Base-by-base conservation (phyloP, 2,113 vertebrate genomes). In the Ploceus nigricollis region DNA sequence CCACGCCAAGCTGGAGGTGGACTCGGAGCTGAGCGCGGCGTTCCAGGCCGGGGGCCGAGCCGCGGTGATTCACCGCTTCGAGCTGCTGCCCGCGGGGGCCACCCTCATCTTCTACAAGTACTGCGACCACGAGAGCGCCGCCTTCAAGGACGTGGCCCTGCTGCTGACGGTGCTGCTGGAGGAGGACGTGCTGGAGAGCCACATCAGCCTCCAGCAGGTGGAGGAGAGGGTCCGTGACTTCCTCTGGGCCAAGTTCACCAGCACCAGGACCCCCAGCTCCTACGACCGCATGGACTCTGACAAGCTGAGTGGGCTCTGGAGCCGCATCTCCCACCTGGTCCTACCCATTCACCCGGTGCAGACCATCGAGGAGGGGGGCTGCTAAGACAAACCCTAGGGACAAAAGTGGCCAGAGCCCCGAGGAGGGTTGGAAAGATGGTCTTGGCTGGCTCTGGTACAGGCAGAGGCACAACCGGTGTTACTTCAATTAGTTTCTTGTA, bases 31-130 rank as follows among this genome's bases (percentile, higher is more conserved):
- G 47, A 98, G 97, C 70, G 25, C 57, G 6, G 99, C 98, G 0
- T 99, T 99, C 68, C 90, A 97, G 27, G 97, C 96, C 1, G 98
- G 97, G 57, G 88, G 64, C 85, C 98, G 98, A 2, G 98, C 98
- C 13, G 99, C 99, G 0, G 98, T 99, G 61, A 94, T 99, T 13
- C 98, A 99, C 47, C 98, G 85, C 84, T 99, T 99, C 0, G 99
- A 99, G 68, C 98, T 98, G 88, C 98, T 99, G 27, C 99, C 99
- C 1, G 98, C 99, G 0, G 98, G 97, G 28, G 98, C 99, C 94
- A 99, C 99, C 2, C 98, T 99, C 24, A 99, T 99, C 95, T 99
- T 99, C 92, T 99, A 99, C 95, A 99, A 99, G 91, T 99, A 99
- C 87, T 99, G 99, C 2, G 99, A 99, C 94, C 99, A 99, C 0